Percentiles rank a stretch among this genome's conserved stretches.
Conservation (phyloP, 2,888 invertebrate species). For the Idaea dimidiata region DNA sequence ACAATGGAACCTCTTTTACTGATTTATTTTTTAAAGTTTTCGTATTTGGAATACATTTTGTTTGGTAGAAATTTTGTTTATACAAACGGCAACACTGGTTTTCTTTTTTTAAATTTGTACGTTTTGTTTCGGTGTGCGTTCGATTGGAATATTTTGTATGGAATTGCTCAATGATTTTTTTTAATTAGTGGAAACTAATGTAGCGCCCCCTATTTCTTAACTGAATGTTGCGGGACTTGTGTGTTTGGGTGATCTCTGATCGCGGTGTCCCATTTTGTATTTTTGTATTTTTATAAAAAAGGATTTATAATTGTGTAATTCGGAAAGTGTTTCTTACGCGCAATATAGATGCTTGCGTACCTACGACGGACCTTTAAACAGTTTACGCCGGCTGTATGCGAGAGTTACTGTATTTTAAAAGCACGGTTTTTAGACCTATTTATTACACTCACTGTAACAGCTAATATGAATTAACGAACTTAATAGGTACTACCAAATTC, state of each 20-base stretch:
- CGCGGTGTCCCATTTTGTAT: slow-evolving; percentile 81
- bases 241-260: slow-evolving; percentile 54
- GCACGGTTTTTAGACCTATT: neutral
- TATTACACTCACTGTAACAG: neutral
- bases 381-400: neutral
- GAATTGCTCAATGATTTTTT: slow-evolving; percentile 74
- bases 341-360: slow-evolving; percentile 50
- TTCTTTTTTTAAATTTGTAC: slow-evolving; percentile 37
- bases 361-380: neutral
- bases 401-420: neutral
- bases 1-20: slow-evolving; percentile 14
- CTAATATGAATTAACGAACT: neutral
- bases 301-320: slow-evolving; percentile 71
- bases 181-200: slow-evolving; percentile 48
- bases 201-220: slow-evolving; percentile 68
- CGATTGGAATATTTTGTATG: slow-evolving; percentile 61
- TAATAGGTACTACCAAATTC: neutral
- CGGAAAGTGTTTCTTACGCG: slow-evolving; percentile 74
- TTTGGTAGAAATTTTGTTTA: slow-evolving; percentile 41
- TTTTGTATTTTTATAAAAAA: slow-evolving; percentile 81
- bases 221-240: slow-evolving; percentile 62
- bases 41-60: slow-evolving; percentile 35
- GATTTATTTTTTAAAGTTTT: slow-evolving; percentile 51
- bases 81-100: slow-evolving; percentile 39
- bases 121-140: slow-evolving; percentile 45